These are phyloP conservation scores for Vireo griseus DNA, from an alignment of 2,797 vertebrate genomes.

Conservation along the genomic window DNA sequence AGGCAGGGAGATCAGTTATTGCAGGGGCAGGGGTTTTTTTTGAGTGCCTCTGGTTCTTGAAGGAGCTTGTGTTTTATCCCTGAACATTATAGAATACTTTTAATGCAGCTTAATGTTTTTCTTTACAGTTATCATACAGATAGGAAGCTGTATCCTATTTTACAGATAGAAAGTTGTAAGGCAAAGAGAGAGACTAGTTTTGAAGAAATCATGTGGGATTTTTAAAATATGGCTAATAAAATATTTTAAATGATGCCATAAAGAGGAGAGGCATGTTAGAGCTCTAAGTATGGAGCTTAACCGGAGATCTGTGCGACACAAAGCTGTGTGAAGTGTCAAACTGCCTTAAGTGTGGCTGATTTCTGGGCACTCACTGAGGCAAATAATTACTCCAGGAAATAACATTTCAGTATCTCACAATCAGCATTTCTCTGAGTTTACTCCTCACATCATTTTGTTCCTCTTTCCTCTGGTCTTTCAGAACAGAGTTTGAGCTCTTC, in stretches of 20 bases:
- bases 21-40: neutral
- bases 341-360: neutral
- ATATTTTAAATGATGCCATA: neutral
- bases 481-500: neutral
- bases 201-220: neutral
- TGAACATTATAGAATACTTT: neutral
- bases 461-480: neutral
- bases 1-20: neutral
- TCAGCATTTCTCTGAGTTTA: conserved; percentile 15
- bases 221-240: neutral
- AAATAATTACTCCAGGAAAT: conserved; percentile 46
- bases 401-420: neutral
- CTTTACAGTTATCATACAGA: neutral
- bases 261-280: neutral
- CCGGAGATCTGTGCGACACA: neutral
- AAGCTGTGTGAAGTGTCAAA: neutral
- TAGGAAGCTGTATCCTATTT: neutral
- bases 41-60: neutral
- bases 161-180: neutral
- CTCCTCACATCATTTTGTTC: neutral
- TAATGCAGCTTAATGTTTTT: neutral
- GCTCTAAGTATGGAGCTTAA: neutral
- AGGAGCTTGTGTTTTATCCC: neutral
- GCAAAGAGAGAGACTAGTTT: neutral
- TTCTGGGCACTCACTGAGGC: neutral